These are phyloP conservation scores for Atherix ibis DNA, from an alignment of 2,888 invertebrate species.

Conservation along the genomic window DNA sequence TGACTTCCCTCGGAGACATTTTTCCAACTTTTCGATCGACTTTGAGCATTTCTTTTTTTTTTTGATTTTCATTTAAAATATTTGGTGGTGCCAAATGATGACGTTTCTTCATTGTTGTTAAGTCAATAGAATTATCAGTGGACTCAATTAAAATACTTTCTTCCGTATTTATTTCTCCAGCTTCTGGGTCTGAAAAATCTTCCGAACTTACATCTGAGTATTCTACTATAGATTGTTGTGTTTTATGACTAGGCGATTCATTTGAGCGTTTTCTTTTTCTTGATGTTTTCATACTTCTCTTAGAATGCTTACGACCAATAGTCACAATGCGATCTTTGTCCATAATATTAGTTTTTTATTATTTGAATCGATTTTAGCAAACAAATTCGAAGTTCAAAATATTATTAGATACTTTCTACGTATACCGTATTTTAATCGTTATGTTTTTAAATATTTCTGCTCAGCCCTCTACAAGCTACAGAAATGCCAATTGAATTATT, in stretches of 20 bases:
- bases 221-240: conserved; percentile 34
- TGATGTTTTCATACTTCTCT: conserved; percentile 13
- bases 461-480: too few relatives aligned
- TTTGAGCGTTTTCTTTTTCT: conserved; percentile 14
- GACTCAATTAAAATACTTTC: conserved; percentile 36
- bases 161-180: conserved; percentile 75
- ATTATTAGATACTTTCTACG: not conserved
- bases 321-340: conserved; percentile 11
- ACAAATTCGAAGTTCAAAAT: too few relatives aligned
- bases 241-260: conserved; percentile 4
- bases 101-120: not conserved
- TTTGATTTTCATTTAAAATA: conserved; percentile 7
- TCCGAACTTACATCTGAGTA: conserved; percentile 89
- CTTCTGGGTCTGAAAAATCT: conserved; percentile 77
- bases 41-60: conserved; percentile 12
- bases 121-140: not conserved
- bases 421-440: not conserved
- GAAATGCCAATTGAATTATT: too few relatives aligned
- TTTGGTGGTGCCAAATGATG: not conserved
- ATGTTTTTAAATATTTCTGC: not conserved
- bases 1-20: conserved; percentile 21
- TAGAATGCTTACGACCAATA: conserved; percentile 13
- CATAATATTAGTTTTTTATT: too few relatives aligned
- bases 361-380: too few relatives aligned
- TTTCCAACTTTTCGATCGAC: conserved; percentile 18